phyloP scores from a whole-genome alignment of 2,113 vertebrate genomes.

The Phrynosoma blainvillii region DNA sequence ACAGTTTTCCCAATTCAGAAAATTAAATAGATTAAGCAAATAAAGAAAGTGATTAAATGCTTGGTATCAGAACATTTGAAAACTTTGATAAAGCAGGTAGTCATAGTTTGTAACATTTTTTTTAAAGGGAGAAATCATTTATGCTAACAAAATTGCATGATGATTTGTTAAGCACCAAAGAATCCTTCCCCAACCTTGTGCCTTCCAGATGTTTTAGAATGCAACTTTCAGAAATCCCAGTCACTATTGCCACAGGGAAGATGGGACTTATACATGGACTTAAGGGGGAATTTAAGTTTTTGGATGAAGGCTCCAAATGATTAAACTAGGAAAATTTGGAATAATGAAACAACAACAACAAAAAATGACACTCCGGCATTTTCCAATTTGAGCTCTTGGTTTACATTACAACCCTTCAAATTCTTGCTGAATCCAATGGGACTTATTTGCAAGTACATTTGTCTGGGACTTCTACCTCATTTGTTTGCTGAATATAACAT shows the following conservation, averaged over 20 bases:
- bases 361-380: neutral
- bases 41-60: neutral
- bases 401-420: slow-evolving; percentile 22
- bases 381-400: slow-evolving; percentile 53
- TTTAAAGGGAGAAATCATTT: slow-evolving; percentile 26
- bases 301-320: neutral
- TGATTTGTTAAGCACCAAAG: slow-evolving; percentile 46
- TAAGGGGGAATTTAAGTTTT: neutral
- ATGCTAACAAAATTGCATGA: neutral
- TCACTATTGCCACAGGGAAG: neutral
- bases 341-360: too few species aligned
- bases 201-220: neutral
- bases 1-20: neutral
- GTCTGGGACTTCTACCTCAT: too few species aligned
- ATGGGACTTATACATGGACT: neutral
- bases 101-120: neutral
- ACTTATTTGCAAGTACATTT: too few species aligned
- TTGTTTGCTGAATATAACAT: too few species aligned
- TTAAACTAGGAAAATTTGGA: too few species aligned
- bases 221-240: neutral
- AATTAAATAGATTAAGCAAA: slow-evolving; percentile 12
- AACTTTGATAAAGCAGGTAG: neutral
- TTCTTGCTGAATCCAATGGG: too few species aligned
- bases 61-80: slow-evolving; percentile 27
- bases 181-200: neutral